A percentile compares a stretch with the other conserved stretches of the same genome.
Evolutionary conservation across 1,140 invertebrate genomes (phyloP).

Genomic region (Episyrphus balteatus): DNA sequence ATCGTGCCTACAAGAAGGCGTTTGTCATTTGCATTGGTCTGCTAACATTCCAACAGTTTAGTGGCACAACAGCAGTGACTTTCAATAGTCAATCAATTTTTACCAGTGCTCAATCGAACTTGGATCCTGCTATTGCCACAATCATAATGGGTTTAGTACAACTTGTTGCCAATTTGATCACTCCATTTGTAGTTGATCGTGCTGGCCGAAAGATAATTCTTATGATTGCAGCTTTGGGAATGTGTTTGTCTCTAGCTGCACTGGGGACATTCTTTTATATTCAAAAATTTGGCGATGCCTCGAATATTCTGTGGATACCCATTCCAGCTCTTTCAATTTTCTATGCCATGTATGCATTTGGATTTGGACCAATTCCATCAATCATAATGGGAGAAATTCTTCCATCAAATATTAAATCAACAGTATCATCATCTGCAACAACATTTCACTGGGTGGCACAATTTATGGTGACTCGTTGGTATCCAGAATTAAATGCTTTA

Average conservation of each 20-base stretch:
- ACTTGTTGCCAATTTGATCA: conserved; percentile 52
- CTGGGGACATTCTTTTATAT: conserved; percentile 55
- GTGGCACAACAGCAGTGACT: conserved; percentile 71
- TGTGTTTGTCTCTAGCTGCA: conserved; percentile 43
- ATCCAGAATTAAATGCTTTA: too few relatives aligned
- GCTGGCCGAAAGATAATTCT: conserved; percentile 62
- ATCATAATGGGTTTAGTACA: conserved; percentile 65
- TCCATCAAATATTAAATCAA: too few relatives aligned
- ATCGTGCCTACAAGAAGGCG: conserved; percentile 46
- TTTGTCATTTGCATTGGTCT: conserved; percentile 58
- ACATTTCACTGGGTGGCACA: too few relatives aligned
- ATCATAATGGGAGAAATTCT: too few relatives aligned
- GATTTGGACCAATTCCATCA: too few relatives aligned
- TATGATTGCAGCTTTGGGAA: conserved; percentile 55
- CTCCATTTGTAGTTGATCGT: conserved; percentile 62
- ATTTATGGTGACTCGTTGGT: too few relatives aligned
- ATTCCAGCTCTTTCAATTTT: too few relatives aligned
- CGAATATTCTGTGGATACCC: too few relatives aligned
- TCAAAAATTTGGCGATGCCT: conserved; percentile 14
- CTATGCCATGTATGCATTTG: too few relatives aligned
- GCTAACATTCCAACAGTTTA: conserved; percentile 65
- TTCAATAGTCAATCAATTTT: conserved; percentile 72
- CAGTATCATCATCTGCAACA: too few relatives aligned
- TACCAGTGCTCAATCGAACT: conserved; percentile 43
- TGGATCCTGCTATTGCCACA: conserved; percentile 51